Base-by-base conservation (phyloP, 2,113 vertebrate genomes). In the Triplophysa siluroides region DNA sequence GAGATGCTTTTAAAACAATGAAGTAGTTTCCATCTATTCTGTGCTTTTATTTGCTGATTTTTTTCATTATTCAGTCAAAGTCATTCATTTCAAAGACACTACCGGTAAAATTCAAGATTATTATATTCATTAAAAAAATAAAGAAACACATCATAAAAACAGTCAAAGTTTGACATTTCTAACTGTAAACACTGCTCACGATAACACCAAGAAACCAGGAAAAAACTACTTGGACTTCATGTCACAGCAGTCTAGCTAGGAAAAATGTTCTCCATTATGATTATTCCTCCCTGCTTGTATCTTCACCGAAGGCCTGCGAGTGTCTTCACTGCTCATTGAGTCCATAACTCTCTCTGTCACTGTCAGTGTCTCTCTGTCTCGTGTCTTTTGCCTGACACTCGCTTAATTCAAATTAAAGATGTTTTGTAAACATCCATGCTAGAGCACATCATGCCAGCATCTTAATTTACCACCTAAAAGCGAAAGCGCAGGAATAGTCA, bases 401-500 rank as follows among this genome's bases (percentile, higher is more conserved):
- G 61, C 56, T 71, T 69, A 50, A 69, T 78, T 71, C 69, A 56
- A 87, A 89, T 89, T 77, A 87, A 81, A 87, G 85, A 78, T 58
- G 83, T 84, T 67, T 86, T 88, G 88, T 89, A 87, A 85, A 86
- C 66, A 21, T 61, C 64, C 83, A 80, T 81, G 75, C 80, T 75
- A 52, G 78, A n/a, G 74, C 88, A 87, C 90, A 90, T 91, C 87
- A 85, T 84, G 89, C 67, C 81, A 83, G 87, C 83, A 83, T 89
- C 89, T 92, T 77, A 90, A 90, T 91, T 90, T 85, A 89, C 91
- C 87, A 88, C 71, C 84, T 87, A 88, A 83, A 85, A 90, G 86
- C n/a, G 56, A 74, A 86, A 86, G 85, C 84, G 89, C 88, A 87
- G 9, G 19, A 58, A 81, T 85, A 88, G 91, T 89, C 89, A 88